These are phyloP conservation scores for Oncorhynchus clarkii DNA, from an alignment of 2,113 vertebrate genomes.

Conservation along the genomic window DNA sequence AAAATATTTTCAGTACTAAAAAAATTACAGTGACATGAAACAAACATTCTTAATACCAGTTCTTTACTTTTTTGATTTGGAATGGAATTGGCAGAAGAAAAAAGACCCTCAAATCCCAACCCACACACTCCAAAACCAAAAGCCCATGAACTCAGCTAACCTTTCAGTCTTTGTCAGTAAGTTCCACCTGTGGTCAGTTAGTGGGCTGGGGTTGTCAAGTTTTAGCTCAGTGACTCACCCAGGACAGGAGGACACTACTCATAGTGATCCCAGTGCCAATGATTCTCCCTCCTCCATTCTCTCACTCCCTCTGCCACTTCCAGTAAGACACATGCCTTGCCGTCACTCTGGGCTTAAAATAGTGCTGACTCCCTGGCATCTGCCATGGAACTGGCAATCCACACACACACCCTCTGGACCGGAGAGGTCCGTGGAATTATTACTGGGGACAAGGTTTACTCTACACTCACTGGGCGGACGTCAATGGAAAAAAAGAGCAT, in stretches of 20 bases:
- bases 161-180: not conserved
- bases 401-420: not conserved
- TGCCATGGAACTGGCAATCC: constrained; percentile 42
- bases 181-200: no score
- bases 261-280: constrained; percentile 5
- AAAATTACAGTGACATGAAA: not conserved
- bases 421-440: not conserved
- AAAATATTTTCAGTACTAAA: not conserved
- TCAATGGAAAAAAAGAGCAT: not conserved
- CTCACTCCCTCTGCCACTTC: constrained; percentile 52
- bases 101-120: not conserved
- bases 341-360: constrained; percentile 46
- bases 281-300: not conserved
- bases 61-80: no score
- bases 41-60: not conserved
- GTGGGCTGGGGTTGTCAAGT: not conserved
- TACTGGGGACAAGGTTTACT: not conserved
- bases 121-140: not conserved
- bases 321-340: constrained; percentile 53
- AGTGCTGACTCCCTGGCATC: constrained; percentile 30
- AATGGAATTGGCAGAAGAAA: not conserved
- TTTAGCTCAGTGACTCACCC: not conserved
- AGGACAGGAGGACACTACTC: constrained; percentile 16
- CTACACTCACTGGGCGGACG: not conserved
- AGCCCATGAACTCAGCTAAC: constrained; percentile 9